Evolutionary conservation across 2,113 vertebrate species (phyloP).

Genomic region (Petroica traversi): DNA sequence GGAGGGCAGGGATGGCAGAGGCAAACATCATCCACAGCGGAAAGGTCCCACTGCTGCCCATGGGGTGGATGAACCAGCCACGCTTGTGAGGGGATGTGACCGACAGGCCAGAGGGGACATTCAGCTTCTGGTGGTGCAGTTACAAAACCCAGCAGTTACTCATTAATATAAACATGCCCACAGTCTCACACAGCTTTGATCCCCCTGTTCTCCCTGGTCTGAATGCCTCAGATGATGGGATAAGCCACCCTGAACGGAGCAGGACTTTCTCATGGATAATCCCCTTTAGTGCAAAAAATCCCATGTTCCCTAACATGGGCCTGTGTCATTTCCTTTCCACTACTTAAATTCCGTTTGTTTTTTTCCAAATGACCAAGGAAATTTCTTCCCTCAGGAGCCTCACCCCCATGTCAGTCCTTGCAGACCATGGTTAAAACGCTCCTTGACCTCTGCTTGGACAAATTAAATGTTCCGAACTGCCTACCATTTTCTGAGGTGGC

Average conservation of each 20-base stretch:
- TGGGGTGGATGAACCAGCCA: constrained; percentile 93
- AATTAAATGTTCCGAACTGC: neutral
- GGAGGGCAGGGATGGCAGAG: constrained; percentile 89
- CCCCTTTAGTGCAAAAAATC: neutral
- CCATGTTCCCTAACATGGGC: neutral
- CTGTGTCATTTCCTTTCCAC: neutral
- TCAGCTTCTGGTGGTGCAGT: constrained; percentile 83
- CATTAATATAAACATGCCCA: neutral
- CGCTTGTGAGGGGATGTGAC: constrained; percentile 94
- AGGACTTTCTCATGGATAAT: neutral
- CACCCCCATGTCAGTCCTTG: neutral
- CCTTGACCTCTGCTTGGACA: neutral
- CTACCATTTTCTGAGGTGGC: neutral
- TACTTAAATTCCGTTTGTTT: neutral
- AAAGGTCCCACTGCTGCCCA: constrained; percentile 89
- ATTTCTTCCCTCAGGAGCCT: neutral
- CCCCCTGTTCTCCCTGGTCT: neutral
- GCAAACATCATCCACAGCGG: constrained; percentile 98
- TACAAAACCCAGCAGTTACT: constrained; percentile 26
- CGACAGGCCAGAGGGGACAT: constrained; percentile 92
- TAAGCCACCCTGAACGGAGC: neutral
- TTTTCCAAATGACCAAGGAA: neutral
- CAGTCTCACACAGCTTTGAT: neutral
- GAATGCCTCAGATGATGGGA: neutral
- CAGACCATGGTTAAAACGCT: neutral